phyloP scores from a whole-genome alignment of 1,140 invertebrate genomes.

The Ceratina australensis region DNA sequence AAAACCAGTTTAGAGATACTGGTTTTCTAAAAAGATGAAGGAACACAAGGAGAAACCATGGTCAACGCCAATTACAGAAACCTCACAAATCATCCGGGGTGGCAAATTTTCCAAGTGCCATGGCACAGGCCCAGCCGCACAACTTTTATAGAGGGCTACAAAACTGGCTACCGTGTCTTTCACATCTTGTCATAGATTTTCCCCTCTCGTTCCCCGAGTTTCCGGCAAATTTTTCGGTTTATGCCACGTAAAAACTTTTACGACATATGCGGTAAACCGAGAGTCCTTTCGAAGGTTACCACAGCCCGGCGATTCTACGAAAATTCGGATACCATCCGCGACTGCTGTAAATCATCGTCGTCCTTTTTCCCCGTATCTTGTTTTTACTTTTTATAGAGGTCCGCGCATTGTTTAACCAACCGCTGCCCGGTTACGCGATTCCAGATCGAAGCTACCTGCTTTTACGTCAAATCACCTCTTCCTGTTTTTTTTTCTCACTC shows the following conservation, averaged over 20 bases:
- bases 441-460: background rate
- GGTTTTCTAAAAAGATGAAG: background rate
- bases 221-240: slow-evolving; percentile 2
- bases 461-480: too few relatives aligned
- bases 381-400: slow-evolving; percentile 9
- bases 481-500: too few relatives aligned
- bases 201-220: background rate
- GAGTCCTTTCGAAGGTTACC: slow-evolving; percentile 33
- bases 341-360: slow-evolving; percentile 27
- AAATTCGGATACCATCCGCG: slow-evolving; percentile 12
- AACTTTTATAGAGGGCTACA: slow-evolving; percentile 54
- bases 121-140: slow-evolving; percentile 17
- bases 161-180: slow-evolving; percentile 34
- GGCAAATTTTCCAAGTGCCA: background rate
- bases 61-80: background rate
- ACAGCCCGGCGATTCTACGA: background rate
- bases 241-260: slow-evolving; percentile 37
- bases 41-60: slow-evolving; percentile 1
- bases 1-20: too few relatives aligned
- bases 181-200: background rate
- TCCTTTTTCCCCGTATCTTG: background rate
- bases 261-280: slow-evolving; percentile 48
- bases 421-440: background rate
- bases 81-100: slow-evolving; percentile 35
- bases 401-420: background rate